Evolutionary conservation across 1,140 invertebrate species (phyloP), one percentile per base, ranked within the genome.

Genomic region (Trissolcus basalis): DNA sequence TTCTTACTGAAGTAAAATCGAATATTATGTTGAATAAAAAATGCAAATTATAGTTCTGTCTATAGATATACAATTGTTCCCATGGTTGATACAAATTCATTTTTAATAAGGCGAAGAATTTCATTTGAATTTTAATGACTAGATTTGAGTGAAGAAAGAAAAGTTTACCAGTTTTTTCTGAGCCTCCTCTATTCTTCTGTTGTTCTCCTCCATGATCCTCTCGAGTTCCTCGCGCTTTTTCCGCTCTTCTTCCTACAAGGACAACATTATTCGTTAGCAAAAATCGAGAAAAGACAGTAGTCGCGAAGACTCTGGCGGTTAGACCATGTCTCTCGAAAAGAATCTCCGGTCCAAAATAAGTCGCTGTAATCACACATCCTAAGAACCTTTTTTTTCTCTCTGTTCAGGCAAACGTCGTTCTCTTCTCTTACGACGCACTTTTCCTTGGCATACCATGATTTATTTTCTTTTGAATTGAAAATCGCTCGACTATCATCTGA

Each of bases 121-220:
- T n/a, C n/a, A n/a, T n/a, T n/a, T n/a, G n/a, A n/a, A n/a, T n/a
- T n/a, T n/a, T n/a, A n/a, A n/a, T n/a, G n/a, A n/a, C n/a, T n/a
- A n/a, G n/a, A n/a, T n/a, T n/a, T n/a, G n/a, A n/a, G n/a, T n/a
- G n/a, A 39, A 3, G 36, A 9, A 4, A 12, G 6, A 4, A 41
- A 54, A 90, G n/a, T n/a, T 92, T 90, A 98, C 97, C 92, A 98
- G 90, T 94, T 97, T 97, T 86, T 93, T 93, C 90, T 98, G 96
- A 75, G 96, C 96, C 89, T 98, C 96, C 90, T 98, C 96, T 77
- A 98, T 97, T 91, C 98, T 98, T 89, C 91, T 93, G 91, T 98
- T 97, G 91, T 98, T 98, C 91, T 98, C 96, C 82, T 96, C 96
- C 93, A 98, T 94, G 88, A 98, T 98, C 88, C 93, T 92, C 90